phyloP scores from a whole-genome alignment of 1,140 invertebrate species.

The Zaprionus inermis region DNA sequence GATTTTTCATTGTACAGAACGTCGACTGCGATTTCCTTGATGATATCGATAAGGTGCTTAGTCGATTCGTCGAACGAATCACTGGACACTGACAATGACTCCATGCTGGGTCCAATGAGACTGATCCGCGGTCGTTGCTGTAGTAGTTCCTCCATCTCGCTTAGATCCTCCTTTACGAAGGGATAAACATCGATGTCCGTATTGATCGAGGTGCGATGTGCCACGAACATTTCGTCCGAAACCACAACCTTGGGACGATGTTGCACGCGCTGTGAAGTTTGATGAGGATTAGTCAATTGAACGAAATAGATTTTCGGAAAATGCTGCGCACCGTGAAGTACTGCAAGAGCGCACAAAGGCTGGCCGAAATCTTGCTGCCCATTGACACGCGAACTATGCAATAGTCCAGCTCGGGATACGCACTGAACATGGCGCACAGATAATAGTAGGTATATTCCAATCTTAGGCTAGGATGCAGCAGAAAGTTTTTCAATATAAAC shows the following conservation, averaged over 20 bases:
- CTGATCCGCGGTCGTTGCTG: background rate
- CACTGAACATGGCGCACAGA: conserved; percentile 61
- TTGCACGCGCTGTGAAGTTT: conserved; percentile 34
- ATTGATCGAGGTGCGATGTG: conserved; percentile 58
- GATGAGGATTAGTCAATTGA: background rate
- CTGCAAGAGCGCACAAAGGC: conserved; percentile 38
- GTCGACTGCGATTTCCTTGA: conserved; percentile 25
- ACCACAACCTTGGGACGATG: conserved; percentile 45
- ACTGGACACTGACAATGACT: background rate
- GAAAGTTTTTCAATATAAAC: conserved; percentile 58
- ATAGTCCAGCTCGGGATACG: conserved; percentile 58
- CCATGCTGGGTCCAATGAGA: background rate
- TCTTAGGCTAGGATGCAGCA: conserved; percentile 52
- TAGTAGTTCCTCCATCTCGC: conserved; percentile 28
- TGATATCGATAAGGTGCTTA: background rate
- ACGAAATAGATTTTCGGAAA: background rate
- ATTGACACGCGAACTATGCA: conserved; percentile 46
- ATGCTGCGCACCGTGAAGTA: conserved; percentile 49
- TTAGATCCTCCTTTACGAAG: conserved; percentile 34
- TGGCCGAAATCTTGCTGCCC: conserved; percentile 13
- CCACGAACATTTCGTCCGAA: conserved; percentile 50
- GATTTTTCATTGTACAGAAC: conserved; percentile 21
- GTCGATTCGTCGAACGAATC: background rate
- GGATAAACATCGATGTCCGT: conserved; percentile 46
- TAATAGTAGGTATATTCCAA: conserved; percentile 53